Base-by-base conservation (phyloP, 1,140 invertebrate genomes). In the Bombus terrestris region DNA sequence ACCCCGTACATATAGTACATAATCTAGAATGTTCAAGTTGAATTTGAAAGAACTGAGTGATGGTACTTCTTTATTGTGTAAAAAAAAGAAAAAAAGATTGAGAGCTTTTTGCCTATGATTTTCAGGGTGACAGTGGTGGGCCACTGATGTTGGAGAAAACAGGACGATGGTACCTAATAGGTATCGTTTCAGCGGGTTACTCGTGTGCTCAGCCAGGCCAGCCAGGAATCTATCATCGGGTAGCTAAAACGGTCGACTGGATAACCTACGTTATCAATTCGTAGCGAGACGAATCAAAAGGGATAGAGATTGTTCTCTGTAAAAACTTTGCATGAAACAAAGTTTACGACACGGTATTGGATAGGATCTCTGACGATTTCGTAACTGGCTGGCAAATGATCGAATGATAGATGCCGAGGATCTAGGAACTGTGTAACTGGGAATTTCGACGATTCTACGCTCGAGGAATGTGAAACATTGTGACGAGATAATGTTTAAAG, bases 231-330 rank as follows among this genome's bases (percentile, higher is more conserved):
- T 99, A 99, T 94, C 98, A 99, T 95, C 96, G 98, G 89, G 98
- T 99, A 4, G 98, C 98, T 2, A 98, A 98, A 93, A 99, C 98
- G 2, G 98, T 98, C 10, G 98, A 99, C 92, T 99, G 98, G 98
- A 98, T 99, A 91, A 96, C 95, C 28, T 95, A 95, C 87, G 93
- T 95, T 1, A 95, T 95, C 76, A 95, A 95, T 86, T 94, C 95
- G 86, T 95, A 94, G 89, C 88, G n/a, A 22, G 4, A 18, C 32
- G 47, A 47, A 59, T 28, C 39, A 35, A 35, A 53, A 18, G 22
- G 22, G 32, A 47, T 68, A 32, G 68, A 75, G 59, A 47, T 66
- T 57, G 62, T 77, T n/a, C 41, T 83, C 66, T 73, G 80, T 53
- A 32, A 25, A 62, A 72, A 83, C 83, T 90, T 87, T 86, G 88